A percentile compares a stretch with the other conserved stretches of the same genome.
phyloP scores from a whole-genome alignment of 1,140 invertebrate genomes.

The Drosophila nigrodunni region DNA sequence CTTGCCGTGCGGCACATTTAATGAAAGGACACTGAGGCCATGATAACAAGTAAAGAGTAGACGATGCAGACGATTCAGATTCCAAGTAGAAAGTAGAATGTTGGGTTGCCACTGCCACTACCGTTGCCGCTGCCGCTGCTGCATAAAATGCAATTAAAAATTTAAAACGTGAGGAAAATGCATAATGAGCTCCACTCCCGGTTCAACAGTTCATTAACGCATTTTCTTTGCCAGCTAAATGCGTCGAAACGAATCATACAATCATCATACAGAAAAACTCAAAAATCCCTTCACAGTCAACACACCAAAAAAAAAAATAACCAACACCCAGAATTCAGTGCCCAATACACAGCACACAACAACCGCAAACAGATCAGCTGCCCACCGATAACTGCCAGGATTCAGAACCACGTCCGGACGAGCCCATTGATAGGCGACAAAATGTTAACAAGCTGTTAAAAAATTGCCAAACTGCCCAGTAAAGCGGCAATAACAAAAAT shows the following conservation, averaged over 20 bases:
- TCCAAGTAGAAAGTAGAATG: slow-evolving; percentile 42
- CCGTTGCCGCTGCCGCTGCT: neutral
- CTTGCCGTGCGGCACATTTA: slow-evolving; percentile 71
- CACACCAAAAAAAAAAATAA: neutral
- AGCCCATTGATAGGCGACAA: slow-evolving; percentile 72
- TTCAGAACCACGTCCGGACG: slow-evolving; percentile 7
- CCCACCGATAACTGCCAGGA: slow-evolving; percentile 25
- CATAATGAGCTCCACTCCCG: slow-evolving; percentile 71
- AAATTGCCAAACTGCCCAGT: slow-evolving; percentile 71
- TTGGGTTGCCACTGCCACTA: neutral
- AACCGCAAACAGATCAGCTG: slow-evolving; percentile 46
- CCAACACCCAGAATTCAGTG: neutral
- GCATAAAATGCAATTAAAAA: slow-evolving; percentile 75
- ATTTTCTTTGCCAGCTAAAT: slow-evolving; percentile 54
- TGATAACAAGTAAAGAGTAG: slow-evolving; percentile 24
- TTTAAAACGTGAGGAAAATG: slow-evolving; percentile 79
- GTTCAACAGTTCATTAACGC: slow-evolving; percentile 78
- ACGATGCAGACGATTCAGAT: neutral
- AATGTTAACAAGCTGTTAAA: slow-evolving; percentile 82
- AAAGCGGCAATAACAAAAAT: slow-evolving; percentile 59
- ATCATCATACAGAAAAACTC: neutral
- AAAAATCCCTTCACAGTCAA: neutral
- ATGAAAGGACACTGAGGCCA: slow-evolving; percentile 60
- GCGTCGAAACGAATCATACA: slow-evolving; percentile 15
- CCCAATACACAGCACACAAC: neutral